Conservation (phyloP, 2,113 vertebrate species). For the Xenotilapia flavipinnis region DNA sequence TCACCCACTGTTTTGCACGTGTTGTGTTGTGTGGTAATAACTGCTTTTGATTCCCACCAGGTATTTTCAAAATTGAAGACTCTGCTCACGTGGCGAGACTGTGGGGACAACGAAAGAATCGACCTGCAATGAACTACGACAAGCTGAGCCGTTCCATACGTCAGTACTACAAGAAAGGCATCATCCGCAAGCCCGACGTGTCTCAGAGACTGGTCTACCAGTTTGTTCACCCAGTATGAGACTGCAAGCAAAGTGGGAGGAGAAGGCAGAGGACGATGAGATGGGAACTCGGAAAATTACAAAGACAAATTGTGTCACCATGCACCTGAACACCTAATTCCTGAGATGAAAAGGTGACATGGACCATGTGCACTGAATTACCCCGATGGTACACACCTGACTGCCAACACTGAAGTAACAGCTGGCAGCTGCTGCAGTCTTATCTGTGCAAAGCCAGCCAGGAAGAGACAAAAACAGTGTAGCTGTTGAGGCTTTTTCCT, state of each 20-base stretch:
- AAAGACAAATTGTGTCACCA: not conserved
- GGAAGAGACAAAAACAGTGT: not conserved
- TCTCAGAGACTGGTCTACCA: conserved; percentile 98
- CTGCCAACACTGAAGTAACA: not conserved
- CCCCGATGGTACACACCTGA: conserved; percentile 10
- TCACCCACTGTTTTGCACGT: not conserved
- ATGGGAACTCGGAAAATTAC: not conserved
- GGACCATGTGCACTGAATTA: conserved; percentile 43
- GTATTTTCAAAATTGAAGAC: conserved; percentile 98
- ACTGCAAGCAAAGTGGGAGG: not conserved
- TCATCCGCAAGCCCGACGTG: conserved; percentile 94
- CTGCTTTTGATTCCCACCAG: conserved; percentile 51
- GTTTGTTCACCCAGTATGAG: conserved; percentile 91
- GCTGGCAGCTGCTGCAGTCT: conserved; percentile 2
- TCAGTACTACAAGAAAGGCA: conserved; percentile 99
- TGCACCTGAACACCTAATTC: conserved; percentile 2
- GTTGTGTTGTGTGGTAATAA: not conserved
- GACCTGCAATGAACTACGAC: conserved; percentile 98
- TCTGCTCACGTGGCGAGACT: conserved; percentile 92
- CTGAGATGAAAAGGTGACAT: not conserved
- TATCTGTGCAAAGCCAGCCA: not conserved
- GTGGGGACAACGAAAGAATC: conserved; percentile 96
- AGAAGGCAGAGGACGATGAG: not conserved
- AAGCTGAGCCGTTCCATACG: conserved; percentile 98
- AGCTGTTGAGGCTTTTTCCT: not conserved